phyloP scores from a whole-genome alignment of 2,888 invertebrate species.

The Adelognathus sp. region DNA sequence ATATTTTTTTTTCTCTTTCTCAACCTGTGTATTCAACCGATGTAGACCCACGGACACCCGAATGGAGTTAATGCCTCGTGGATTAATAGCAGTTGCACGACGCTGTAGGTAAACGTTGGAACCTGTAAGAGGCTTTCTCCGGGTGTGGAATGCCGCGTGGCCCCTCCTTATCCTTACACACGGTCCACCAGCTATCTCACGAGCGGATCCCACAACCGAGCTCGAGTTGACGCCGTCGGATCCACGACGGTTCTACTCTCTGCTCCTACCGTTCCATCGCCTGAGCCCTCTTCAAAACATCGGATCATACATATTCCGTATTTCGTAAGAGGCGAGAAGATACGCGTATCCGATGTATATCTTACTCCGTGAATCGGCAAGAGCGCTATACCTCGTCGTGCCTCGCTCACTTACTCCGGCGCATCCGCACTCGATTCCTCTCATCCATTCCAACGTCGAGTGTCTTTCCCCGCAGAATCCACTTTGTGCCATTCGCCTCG shows the following conservation, averaged over 20 bases:
- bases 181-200: background rate
- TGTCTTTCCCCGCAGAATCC: slow-evolving; percentile 2
- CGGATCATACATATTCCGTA: slow-evolving; percentile 3
- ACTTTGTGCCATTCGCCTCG: slow-evolving; percentile 31
- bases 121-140: slow-evolving; percentile 35
- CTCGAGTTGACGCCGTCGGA: background rate
- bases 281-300: background rate
- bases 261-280: background rate
- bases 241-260: background rate
- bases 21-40: no score
- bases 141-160: slow-evolving; percentile 31
- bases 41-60: no score
- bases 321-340: background rate
- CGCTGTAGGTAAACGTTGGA: background rate
- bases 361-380: slow-evolving; percentile 10
- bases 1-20: no score
- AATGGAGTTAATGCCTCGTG: no score
- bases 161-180: slow-evolving; percentile 29
- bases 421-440: slow-evolving; percentile 40
- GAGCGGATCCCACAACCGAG: background rate
- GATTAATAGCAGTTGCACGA: no score
- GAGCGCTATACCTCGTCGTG: background rate
- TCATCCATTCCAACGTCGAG: background rate
- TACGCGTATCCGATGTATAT: background rate
- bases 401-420: slow-evolving; percentile 26